Evolutionary conservation across 1,140 invertebrate genomes (phyloP).

Genomic region (Drosophila bocki): DNA sequence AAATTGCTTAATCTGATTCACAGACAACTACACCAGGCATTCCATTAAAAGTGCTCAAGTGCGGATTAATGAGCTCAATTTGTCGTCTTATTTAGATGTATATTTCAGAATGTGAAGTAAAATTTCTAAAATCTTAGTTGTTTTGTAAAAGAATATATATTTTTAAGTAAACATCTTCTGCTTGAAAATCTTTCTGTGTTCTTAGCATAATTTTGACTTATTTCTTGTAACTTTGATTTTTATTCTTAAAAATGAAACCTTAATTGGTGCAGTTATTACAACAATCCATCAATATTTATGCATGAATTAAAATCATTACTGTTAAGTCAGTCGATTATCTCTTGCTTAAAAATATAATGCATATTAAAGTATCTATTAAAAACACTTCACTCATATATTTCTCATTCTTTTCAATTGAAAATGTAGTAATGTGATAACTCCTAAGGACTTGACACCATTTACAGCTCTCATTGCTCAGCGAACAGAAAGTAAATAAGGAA

Average conservation of each 20-base stretch:
- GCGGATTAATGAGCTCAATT: not conserved
- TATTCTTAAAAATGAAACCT: not conserved
- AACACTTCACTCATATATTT: too few relatives aligned
- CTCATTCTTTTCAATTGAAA: not conserved
- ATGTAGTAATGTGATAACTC: not conserved
- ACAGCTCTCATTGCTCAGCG: not conserved
- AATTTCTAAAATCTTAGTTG: too few relatives aligned
- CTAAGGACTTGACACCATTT: conserved; percentile 1
- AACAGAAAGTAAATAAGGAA: conserved; percentile 4
- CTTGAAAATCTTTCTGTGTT: too few relatives aligned
- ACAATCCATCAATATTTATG: too few relatives aligned
- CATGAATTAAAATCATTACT: not conserved
- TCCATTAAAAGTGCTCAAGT: not conserved
- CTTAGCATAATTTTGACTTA: too few relatives aligned
- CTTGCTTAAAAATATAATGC: not conserved
- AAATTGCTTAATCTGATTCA: not conserved
- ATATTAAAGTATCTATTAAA: not conserved
- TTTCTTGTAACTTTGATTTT: too few relatives aligned
- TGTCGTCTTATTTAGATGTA: not conserved
- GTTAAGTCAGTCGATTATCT: not conserved
- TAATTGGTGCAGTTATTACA: not conserved
- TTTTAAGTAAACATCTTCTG: too few relatives aligned
- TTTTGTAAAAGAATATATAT: too few relatives aligned
- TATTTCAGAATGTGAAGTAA: not conserved
- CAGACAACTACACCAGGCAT: too few relatives aligned